Evolutionary conservation across 2,888 invertebrate genomes (phyloP).

Genomic region (Trilocha varians): DNA sequence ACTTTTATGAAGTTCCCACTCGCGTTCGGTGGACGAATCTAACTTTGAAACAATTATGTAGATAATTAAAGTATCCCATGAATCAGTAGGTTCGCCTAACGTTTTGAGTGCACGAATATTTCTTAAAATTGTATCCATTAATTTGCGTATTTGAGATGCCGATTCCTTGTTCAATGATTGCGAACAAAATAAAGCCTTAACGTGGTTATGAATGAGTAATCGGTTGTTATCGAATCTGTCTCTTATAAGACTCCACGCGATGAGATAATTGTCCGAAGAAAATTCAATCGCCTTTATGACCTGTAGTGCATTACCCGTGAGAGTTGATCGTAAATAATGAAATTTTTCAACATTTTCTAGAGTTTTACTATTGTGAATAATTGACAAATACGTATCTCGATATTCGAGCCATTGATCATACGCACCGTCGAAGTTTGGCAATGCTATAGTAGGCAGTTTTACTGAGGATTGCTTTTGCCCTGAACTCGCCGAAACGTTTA

Average conservation of each 20-base stretch:
- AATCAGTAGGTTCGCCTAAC: too few species aligned
- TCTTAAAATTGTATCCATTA: slow-evolving; percentile 7
- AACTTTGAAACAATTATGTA: neutral
- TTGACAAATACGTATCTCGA: slow-evolving; percentile 10
- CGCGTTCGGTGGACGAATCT: neutral
- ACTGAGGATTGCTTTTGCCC: too few species aligned
- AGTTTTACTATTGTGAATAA: slow-evolving; percentile 10
- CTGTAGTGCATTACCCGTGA: slow-evolving; percentile 8
- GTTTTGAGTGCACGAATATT: slow-evolving; percentile 1
- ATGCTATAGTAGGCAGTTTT: slow-evolving; percentile 11
- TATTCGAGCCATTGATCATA: slow-evolving; percentile 16
- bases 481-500: too few species aligned
- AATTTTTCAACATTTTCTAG: slow-evolving; percentile 12
- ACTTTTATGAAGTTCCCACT: neutral
- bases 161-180: neutral
- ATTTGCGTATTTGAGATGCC: neutral
- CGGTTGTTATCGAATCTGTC: slow-evolving; percentile 6
- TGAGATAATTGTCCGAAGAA: slow-evolving; percentile 1
- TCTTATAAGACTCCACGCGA: slow-evolving; percentile 5
- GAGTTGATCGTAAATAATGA: slow-evolving; percentile 12
- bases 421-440: slow-evolving; percentile 14
- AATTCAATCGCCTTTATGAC: slow-evolving; percentile 13
- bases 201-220: slow-evolving; percentile 4
- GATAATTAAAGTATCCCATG: too few species aligned
- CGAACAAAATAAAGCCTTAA: slow-evolving; percentile 3